Percentiles rank a stretch among this genome's conserved stretches.
Evolutionary conservation across 92 coral and sea anemone species (phyloP).

Genomic region (Parazoanthus darwini): DNA sequence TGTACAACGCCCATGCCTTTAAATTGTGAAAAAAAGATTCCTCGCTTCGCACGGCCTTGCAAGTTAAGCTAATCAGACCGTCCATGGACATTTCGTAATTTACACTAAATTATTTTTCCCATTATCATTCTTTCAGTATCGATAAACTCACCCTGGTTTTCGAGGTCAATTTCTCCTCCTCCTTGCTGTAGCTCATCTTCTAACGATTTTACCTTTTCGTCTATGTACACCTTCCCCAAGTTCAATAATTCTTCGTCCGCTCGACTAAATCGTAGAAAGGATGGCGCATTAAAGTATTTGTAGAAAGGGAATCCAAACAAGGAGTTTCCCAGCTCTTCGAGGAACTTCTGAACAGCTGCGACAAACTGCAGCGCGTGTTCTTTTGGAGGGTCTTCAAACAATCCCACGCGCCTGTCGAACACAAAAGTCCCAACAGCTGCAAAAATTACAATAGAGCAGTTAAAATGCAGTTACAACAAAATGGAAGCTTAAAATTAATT

Average conservation of each 20-base stretch:
- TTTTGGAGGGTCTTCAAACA: constrained; percentile 49
- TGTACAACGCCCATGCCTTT: too few species aligned
- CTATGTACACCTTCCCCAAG: constrained; percentile 28
- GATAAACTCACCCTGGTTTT: constrained; percentile 34
- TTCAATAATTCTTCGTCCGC: constrained; percentile 20
- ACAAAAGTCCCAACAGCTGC: constrained; percentile 53
- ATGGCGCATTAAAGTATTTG: constrained; percentile 37
- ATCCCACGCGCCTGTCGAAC: constrained; percentile 49
- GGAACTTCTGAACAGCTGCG: constrained; percentile 7
- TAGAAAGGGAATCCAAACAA: constrained; percentile 37
- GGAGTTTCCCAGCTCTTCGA: constrained; percentile 28
- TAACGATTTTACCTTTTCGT: constrained; percentile 34
- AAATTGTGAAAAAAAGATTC: neutral
- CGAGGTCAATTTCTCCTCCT: constrained; percentile 10
- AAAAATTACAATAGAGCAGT: neutral
- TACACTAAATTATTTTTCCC: too few species aligned
- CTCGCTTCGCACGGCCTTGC: neutral
- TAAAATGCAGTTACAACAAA: neutral
- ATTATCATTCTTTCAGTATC: neutral
- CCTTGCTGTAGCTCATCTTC: constrained; percentile 30
- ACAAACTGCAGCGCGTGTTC: constrained; percentile 36
- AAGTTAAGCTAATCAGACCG: too few species aligned
- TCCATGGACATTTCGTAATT: too few species aligned
- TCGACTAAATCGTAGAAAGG: constrained; percentile 37
- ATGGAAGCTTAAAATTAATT: neutral